phyloP scores from a whole-genome alignment of 2,888 invertebrate species.

The Agonopterix heracliana region DNA sequence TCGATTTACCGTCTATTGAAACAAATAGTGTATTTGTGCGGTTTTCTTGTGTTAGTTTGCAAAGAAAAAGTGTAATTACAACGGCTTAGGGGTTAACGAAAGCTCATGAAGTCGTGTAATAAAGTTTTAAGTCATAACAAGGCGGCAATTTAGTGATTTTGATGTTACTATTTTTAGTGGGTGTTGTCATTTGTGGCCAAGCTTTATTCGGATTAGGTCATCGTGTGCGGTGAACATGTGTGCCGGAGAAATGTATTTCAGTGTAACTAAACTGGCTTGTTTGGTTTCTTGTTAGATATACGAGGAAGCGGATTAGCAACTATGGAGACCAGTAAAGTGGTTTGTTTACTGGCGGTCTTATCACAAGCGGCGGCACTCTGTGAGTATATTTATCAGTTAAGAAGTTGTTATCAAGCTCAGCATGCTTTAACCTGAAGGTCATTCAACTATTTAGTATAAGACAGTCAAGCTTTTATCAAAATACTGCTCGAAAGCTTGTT shows the following conservation, averaged over 20 bases:
- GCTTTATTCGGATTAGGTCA: constrained; percentile 72
- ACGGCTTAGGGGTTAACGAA: constrained; percentile 26
- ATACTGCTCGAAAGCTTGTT: no score
- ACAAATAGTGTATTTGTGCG: constrained; percentile 49
- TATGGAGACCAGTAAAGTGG: constrained; percentile 57
- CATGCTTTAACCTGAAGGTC: constrained; percentile 21
- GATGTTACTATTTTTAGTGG: constrained; percentile 78
- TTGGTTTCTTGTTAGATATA: constrained; percentile 66
- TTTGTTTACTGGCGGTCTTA: constrained; percentile 55
- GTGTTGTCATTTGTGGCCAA: constrained; percentile 71
- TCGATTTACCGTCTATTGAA: constrained; percentile 56
- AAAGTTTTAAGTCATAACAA: constrained; percentile 44
- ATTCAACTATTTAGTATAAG: constrained; percentile 31
- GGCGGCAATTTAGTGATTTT: constrained; percentile 44
- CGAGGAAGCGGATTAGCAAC: constrained; percentile 47
- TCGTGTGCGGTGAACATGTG: constrained; percentile 69
- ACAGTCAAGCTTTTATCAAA: no score
- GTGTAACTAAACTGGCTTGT: constrained; percentile 50
- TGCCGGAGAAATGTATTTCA: constrained; percentile 60
- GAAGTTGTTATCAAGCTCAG: constrained; percentile 15
- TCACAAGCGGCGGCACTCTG: constrained; percentile 57
- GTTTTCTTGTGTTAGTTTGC: constrained; percentile 39
- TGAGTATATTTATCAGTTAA: constrained; percentile 38
- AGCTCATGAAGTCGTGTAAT: constrained; percentile 21
- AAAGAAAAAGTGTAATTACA: constrained; percentile 32